Conservation (phyloP, 2,888 invertebrate genomes). For the Epirrhoe tristata region DNA sequence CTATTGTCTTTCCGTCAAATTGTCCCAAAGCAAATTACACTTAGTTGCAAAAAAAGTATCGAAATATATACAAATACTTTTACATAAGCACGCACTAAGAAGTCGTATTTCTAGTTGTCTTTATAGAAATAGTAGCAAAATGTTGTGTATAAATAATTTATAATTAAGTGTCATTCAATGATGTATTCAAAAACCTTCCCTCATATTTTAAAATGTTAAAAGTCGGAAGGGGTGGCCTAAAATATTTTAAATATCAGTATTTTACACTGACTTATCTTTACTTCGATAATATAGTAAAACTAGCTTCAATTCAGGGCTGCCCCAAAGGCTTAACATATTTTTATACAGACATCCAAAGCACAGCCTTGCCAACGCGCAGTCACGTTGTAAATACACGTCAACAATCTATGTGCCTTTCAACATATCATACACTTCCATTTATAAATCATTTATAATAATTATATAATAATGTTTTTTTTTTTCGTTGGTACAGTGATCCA, state of each 20-base stretch:
- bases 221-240: too few relatives aligned
- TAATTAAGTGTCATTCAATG: neutral
- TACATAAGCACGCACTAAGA: conserved; percentile 16
- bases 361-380: conserved; percentile 72
- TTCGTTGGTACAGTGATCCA: conserved; percentile 72
- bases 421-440: conserved; percentile 43
- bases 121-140: conserved; percentile 19
- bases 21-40: neutral
- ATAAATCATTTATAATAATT: conserved; percentile 30
- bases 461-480: conserved; percentile 50
- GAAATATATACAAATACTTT: conserved; percentile 3
- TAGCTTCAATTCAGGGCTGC: neutral
- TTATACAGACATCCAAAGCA: conserved; percentile 48
- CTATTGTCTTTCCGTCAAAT: neutral
- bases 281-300: too few relatives aligned
- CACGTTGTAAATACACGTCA: conserved; percentile 79
- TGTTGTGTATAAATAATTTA: neutral
- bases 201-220: neutral
- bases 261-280: too few relatives aligned
- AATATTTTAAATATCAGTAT: too few relatives aligned
- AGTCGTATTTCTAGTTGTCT: conserved; percentile 18
- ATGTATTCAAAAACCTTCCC: neutral
- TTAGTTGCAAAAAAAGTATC: neutral
- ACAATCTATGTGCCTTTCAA: conserved; percentile 65
- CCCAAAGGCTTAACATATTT: conserved; percentile 14